Evolutionary conservation across 2,888 invertebrate species (phyloP), one percentile per base, ranked within the genome.

Genomic region (Scrobipalpa costella): DNA sequence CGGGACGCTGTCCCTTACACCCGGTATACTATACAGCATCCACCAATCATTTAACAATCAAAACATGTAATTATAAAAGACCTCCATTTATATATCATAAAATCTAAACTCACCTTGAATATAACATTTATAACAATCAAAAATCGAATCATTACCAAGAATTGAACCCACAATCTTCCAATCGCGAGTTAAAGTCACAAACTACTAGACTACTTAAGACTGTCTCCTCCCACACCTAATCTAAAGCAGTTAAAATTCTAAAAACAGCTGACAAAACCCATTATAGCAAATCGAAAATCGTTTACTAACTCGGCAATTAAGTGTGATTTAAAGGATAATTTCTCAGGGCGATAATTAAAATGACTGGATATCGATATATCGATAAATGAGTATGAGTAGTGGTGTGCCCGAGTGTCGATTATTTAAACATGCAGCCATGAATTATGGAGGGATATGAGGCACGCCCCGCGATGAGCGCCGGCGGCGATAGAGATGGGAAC

Each of bases 401-500:
- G 49, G 68, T 70, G 72, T 68, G 75, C 74, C 74, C 76, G 70
- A 75, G 75, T 73, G 73, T 71, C 81, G 80, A 85, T 89, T 89
- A 87, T 87, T 88, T 89, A 86, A 86, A 81, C 81, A 84, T 77
- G 80, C 72, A 76, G 77, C 87, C 83, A 87, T 90, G 88, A 90
- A 88, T 90, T 90, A 90, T 86, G 79, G 80, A 75, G 76, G 84
- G 81, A 78, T 84, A 84, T 86, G 84, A 83, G 80, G 74, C 85
- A 83, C 90, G 90, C 90, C 90, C 86, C 71, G 73, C 68, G 78
- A 71, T 73, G 71, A 76, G 67, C 78, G 85, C 87, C 81, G 74
- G 72, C 66, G 83, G 84, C 78, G 69, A 15, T 81, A 79, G 80
- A 60, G 81, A 63, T 72, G 84, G 64, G 69, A 17, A 57, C n/a